Base-by-base conservation (phyloP, 2,113 vertebrate species). In the Fukomys damarensis region DNA sequence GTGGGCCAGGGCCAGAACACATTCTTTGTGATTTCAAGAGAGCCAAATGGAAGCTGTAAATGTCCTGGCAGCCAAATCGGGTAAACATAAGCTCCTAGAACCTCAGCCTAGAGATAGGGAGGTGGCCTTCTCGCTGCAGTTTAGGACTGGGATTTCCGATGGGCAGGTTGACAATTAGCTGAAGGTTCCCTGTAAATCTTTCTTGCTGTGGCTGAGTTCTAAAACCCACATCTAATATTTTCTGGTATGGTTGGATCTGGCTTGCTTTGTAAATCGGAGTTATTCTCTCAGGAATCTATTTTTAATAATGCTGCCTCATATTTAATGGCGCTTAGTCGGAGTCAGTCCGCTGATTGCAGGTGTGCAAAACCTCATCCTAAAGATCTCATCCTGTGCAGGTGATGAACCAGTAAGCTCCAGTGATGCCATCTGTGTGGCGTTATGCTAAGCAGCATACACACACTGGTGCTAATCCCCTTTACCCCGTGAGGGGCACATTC, bases 1-100 rank as follows among this genome's bases (percentile, higher is more conserved):
- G 84, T 26, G 86, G 95, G 0, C 0, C 89, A 11, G 58, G 97
- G 97, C 97, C 97, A 98, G 96, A 98, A 96, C 93, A 88, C 77
- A 83, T 95, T 97, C 94, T 95, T 66, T 96, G 92, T 91, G 81
- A 96, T 95, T 97, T 96, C 96, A 65, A 89, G 22, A 0, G 52
- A 1, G 1, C 95, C 87, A 86, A 70, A 41, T 79, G 43, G 97
- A 97, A 98, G 94, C 96, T 95, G 0, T 86, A 68, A 91, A 97
- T 91, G 97, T 92, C 92, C 96, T 96, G 91, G 86, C 95, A 76
- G 82, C 80, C 83, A 81, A 72, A 79, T 81, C 54, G 1, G 49
- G 95, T 97, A 97, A 98, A 97, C 68, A 83, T 41, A 38, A 85
- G 58, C 95, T 96, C 82, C 95, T 94, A 66, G 81, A 94, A 63